Evolutionary conservation across 1,140 invertebrate species (phyloP).

Genomic region (Xylocopa sonorina): DNA sequence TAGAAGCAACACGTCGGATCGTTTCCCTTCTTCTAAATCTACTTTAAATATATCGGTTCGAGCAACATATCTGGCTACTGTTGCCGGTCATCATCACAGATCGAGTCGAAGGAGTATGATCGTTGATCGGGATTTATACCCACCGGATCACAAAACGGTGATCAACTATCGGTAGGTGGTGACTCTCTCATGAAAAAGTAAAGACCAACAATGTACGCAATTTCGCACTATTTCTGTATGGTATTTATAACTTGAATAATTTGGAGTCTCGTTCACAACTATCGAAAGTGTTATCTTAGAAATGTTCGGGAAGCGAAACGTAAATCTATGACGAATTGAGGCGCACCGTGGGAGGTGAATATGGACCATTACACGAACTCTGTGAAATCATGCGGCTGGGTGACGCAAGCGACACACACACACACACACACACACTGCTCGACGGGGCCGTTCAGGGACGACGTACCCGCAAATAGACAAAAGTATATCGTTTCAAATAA

Average conservation of each 20-base stretch:
- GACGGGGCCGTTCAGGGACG: slow-evolving; percentile 63
- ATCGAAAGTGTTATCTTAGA: no score
- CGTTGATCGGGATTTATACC: slow-evolving; percentile 73
- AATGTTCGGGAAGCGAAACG: no score
- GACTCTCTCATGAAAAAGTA: no score
- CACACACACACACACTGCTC: no score
- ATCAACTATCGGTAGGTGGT: slow-evolving; percentile 73
- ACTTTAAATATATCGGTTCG: no score
- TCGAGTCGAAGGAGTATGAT: slow-evolving; percentile 52
- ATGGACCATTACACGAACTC: slow-evolving; percentile 60
- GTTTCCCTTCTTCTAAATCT: background rate
- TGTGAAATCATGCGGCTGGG: slow-evolving; percentile 41
- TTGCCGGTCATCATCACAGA: background rate
- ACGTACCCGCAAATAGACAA: slow-evolving; percentile 60
- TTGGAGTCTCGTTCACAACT: no score
- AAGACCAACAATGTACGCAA: background rate
- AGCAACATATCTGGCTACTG: background rate
- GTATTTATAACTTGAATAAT: no score
- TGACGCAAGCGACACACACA: slow-evolving; percentile 60
- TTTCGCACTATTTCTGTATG: no score
- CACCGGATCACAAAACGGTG: slow-evolving; percentile 73
- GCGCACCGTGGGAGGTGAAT: slow-evolving; percentile 57
- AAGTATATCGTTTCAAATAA: slow-evolving; percentile 41
- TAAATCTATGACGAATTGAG: slow-evolving; percentile 45
- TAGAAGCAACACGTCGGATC: slow-evolving; percentile 12